These are phyloP conservation scores for Platerodrilus igneus DNA, from an alignment of 2,888 invertebrate genomes.

Conservation along the genomic window DNA sequence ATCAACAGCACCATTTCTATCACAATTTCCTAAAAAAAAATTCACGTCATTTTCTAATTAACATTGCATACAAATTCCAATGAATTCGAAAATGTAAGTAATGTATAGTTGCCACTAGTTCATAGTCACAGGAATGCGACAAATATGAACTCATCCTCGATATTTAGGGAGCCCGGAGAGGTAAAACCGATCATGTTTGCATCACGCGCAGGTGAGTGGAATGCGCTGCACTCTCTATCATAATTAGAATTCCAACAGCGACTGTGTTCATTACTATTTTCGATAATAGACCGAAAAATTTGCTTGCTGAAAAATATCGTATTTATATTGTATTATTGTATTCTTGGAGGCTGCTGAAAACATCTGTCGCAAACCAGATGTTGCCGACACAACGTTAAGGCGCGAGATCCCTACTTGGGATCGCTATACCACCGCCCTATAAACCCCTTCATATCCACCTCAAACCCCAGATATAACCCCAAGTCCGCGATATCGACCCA, in stretches of 20 bases:
- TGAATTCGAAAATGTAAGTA: constrained; percentile 36
- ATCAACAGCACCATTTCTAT: constrained; percentile 30
- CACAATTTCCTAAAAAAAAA: too few species aligned
- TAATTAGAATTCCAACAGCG: constrained; percentile 46
- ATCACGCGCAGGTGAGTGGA: constrained; percentile 41
- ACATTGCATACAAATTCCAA: too few species aligned
- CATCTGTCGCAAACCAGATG: constrained; percentile 37
- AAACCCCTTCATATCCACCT: constrained; percentile 28
- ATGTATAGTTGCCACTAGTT: constrained; percentile 42
- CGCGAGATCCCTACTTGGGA: constrained; percentile 26
- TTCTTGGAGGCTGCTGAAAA: constrained; percentile 32
- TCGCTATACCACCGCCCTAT: constrained; percentile 24
- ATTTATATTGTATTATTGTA: constrained; percentile 33
- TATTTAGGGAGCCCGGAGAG: constrained; percentile 37
- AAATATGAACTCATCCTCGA: constrained; percentile 41
- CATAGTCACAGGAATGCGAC: constrained; percentile 41
- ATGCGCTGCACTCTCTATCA: constrained; percentile 42
- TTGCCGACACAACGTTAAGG: constrained; percentile 33
- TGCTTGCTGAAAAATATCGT: constrained; percentile 12
- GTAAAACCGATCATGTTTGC: constrained; percentile 35
- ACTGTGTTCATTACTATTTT: constrained; percentile 30
- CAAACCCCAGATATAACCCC: constrained; percentile 33
- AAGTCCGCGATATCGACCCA: constrained; percentile 31
- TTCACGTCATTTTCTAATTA: too few species aligned
- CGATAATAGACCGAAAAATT: neutral